Percentiles rank a stretch among this genome's conserved stretches.
These are phyloP conservation scores for Bombus soroeensis DNA, from an alignment of 1,140 invertebrate genomes.

Conservation along the genomic window DNA sequence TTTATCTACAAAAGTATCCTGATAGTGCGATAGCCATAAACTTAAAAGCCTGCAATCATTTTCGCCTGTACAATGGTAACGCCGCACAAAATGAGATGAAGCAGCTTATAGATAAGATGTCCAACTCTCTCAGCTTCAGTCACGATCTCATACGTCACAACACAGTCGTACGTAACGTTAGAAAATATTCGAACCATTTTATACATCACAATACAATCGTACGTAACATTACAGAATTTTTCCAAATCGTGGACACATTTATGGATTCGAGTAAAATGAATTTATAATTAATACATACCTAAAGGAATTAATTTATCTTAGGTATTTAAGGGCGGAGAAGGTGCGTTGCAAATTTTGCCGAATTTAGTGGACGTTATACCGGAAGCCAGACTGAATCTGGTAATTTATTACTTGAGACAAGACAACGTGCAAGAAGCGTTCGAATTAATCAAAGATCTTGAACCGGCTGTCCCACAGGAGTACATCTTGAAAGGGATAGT, in stretches of 20 bases:
- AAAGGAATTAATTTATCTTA: slow-evolving; percentile 26
- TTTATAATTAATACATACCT: background rate
- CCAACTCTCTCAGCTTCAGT: slow-evolving; percentile 92
- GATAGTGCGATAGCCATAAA: slow-evolving; percentile 98
- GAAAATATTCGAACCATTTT: slow-evolving; percentile 83
- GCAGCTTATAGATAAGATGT: slow-evolving; percentile 89
- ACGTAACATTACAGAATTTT: slow-evolving; percentile 19
- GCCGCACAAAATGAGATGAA: slow-evolving; percentile 95
- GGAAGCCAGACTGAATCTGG: slow-evolving; percentile 97
- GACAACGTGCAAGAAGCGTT: slow-evolving; percentile 96
- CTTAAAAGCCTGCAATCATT: slow-evolving; percentile 95
- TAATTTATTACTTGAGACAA: slow-evolving; percentile 96
- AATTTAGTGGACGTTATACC: slow-evolving; percentile 97
- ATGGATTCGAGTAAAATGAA: too few species aligned
- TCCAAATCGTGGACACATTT: background rate
- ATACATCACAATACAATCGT: slow-evolving; percentile 97
- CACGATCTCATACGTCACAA: slow-evolving; percentile 98
- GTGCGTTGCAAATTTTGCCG: slow-evolving; percentile 95
- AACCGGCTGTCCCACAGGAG: slow-evolving; percentile 96
- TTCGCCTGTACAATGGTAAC: slow-evolving; percentile 96
- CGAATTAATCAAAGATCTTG: slow-evolving; percentile 94
- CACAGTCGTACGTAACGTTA: slow-evolving; percentile 86
- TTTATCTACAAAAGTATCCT: slow-evolving; percentile 96
- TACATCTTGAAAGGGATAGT: slow-evolving; percentile 99
- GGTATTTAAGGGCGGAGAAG: slow-evolving; percentile 96